Evolutionary conservation across 2,113 vertebrate species (phyloP).

Genomic region (Phalacrocorax pelagicus): DNA sequence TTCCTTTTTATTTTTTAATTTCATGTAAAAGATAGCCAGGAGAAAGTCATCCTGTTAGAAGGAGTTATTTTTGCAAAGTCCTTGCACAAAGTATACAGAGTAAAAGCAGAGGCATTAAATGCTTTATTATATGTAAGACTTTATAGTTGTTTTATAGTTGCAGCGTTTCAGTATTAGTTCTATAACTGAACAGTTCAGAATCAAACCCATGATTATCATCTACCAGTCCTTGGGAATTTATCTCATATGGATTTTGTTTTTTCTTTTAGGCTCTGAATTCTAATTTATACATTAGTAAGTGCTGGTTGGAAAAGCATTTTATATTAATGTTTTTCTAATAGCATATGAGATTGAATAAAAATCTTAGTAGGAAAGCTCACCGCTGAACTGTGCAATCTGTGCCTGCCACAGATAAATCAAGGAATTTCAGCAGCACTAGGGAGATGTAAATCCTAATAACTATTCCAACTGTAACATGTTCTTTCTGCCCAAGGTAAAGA

Average conservation of each 20-base stretch:
- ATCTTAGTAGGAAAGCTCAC: background rate
- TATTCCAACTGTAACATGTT: background rate
- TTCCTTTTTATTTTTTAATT: fast-evolving
- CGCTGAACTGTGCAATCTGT: background rate
- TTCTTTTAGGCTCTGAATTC: background rate
- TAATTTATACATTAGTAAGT: background rate
- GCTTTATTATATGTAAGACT: background rate
- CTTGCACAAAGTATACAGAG: background rate
- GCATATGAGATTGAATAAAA: background rate
- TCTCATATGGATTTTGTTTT: background rate
- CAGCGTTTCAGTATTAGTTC: background rate
- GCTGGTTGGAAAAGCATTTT: background rate
- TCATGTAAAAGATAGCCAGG: background rate
- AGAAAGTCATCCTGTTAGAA: background rate
- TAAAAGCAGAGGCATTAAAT: background rate
- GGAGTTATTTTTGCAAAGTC: background rate
- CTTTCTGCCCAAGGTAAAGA: background rate
- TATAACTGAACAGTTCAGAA: background rate
- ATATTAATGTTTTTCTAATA: background rate
- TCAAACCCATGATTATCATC: background rate
- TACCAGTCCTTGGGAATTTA: background rate
- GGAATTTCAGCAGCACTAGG: background rate
- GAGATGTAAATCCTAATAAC: background rate
- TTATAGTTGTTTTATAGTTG: background rate
- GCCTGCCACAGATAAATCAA: background rate